Evolutionary conservation across 2,888 invertebrate genomes (phyloP), one percentile per base, ranked within the genome.

Genomic region (Apotomis capreana): DNA sequence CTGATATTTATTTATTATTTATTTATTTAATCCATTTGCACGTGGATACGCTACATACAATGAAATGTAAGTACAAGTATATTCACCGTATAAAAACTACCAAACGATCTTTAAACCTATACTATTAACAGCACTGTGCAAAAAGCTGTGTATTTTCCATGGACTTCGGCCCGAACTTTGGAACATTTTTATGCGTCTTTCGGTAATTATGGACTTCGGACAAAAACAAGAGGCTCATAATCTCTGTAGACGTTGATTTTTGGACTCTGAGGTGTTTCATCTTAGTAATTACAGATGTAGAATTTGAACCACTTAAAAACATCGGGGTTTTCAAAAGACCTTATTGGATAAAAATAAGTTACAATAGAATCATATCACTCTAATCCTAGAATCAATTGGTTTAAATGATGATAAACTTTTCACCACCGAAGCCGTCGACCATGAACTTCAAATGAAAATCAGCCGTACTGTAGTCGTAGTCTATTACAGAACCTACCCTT

Each of bases 91-190:
- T 49, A 26, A 13, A 49, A 49, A 46, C 15, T 46, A 3, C 46
- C 5, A 5, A 54, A 10, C 8, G 1, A 44, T 15, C 12, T 44
- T 54, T 15, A 64, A 40, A 64, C 54, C 4, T 12, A 55, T 12
- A 55, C 9, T 3, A 64, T 44, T 64, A 44, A 44, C 44, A 3
- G 37, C 9, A 13, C 13, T 49, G n/a, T 3, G 54, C 54, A 61
- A 61, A 61, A 15, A 12, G 15, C 10, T 10, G 54, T 54, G 15
- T 54, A 64, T 64, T 36, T 40, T 52, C 49, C 13, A 13, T 15
- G 15, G 63, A 54, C 63, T 63, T 63, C 52, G 15, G 3, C 15
- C 13, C 40, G 52, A 15, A 64, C 64, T 55, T 55, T 64, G 54
- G 26, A 15, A 54, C 55, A 5, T n/a, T 46, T 65, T 65, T 57